Evolutionary conservation across 2,888 invertebrate species (phyloP).

Genomic region (Drepanosiphum platanoidis): DNA sequence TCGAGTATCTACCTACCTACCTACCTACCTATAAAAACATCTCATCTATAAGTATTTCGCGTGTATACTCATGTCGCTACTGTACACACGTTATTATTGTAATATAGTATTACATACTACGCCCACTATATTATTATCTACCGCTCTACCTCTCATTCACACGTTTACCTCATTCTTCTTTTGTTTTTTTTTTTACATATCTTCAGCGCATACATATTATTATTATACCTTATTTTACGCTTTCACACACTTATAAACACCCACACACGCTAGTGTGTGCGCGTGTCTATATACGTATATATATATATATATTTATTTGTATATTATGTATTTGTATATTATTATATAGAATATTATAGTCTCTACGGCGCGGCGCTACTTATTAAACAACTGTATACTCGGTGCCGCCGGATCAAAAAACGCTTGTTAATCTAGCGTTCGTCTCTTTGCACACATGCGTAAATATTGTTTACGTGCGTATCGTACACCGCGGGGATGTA

Average conservation of each 20-base stretch:
- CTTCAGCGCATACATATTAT: not conserved
- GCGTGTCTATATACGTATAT: not conserved
- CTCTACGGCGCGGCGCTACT: no score
- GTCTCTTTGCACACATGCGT: not conserved
- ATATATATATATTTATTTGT: not conserved
- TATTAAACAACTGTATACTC: not conserved
- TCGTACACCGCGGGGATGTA: not conserved
- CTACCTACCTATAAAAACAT: not conserved
- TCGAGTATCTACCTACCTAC: not conserved
- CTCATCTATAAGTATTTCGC: constrained; percentile 22
- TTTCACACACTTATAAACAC: not conserved
- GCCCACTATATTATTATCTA: not conserved
- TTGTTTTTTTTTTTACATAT: not conserved
- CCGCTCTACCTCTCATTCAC: not conserved
- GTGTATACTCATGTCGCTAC: not conserved
- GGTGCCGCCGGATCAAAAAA: constrained; percentile 2
- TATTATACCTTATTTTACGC: constrained; percentile 1
- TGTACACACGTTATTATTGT: constrained; percentile 9
- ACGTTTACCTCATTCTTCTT: constrained; percentile 21
- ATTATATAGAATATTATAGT: constrained; percentile 1
- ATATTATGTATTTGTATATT: constrained; percentile 8
- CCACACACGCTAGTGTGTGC: not conserved
- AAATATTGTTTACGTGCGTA: constrained; percentile 3
- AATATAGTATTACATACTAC: not conserved
- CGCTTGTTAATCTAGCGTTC: not conserved